Evolutionary conservation across 2,797 vertebrate species (phyloP), one percentile per base, ranked within the genome.

Genomic region (Silurus lanzhouensis): DNA sequence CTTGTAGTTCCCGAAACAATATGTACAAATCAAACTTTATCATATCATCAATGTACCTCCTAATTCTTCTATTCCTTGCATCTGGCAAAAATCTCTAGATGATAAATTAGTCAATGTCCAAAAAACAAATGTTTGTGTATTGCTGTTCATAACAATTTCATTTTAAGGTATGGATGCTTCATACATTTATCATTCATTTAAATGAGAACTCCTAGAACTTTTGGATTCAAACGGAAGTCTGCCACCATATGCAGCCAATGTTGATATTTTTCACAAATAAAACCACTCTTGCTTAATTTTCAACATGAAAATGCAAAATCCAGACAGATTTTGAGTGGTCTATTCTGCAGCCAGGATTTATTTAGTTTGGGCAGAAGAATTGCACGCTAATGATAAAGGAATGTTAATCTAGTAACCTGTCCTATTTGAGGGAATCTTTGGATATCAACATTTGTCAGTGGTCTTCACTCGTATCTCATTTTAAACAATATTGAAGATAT

Each of bases 241-340:
- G 55, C 5, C 46, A 77, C 2, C 48, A 19, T 12, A 31, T 58
- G 4, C 9, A 5, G 7, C 52, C 6, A 27, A 15, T n/a, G 14
- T 20, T 22, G 17, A 17, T 27, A 48, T 25, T 52, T 74, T 74
- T 52, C 71, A 72, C 20, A 74, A 52, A 74, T 15, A 46, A 74
- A 74, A 48, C 20, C 70, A 72, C 52, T n/a, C n/a, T 75, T 48
- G 46, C 22, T 75, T 52, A n/a, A 52, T 55, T 75, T 75, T 25
- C 55, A 57, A 14, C 25, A 76, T 57, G 1, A 3, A 77, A 38
- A 12, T 77, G 9, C n/a, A 75, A 14, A 52, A 7, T 14, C 22
- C 25, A 5, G 1, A n/a, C 57, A 12, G 20, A 77, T 77, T 38
- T 17, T 2, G 19, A 22, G 19, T 77, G 25, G 25, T 44, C 9